These are phyloP conservation scores for Triplophysa bombifrons DNA, from an alignment of 2,797 vertebrate genomes.

Conservation along the genomic window DNA sequence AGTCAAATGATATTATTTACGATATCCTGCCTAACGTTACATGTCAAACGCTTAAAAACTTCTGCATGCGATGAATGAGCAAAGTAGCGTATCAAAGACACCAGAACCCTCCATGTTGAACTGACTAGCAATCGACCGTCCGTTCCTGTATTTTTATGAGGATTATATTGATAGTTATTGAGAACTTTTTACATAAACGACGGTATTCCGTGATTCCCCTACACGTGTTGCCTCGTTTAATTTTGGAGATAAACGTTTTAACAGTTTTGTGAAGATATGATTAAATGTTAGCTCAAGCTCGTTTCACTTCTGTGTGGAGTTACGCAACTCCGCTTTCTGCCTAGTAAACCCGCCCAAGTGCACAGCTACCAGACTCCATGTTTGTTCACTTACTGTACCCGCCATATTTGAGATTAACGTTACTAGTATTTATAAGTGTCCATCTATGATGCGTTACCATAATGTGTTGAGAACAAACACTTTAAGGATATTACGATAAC, in stretches of 20 bases:
- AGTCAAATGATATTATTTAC: not conserved
- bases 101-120: not conserved
- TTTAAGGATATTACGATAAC: not conserved
- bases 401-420: conserved; percentile 11
- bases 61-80: not conserved
- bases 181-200: not conserved
- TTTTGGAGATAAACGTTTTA: not conserved
- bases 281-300: not conserved
- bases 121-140: not conserved
- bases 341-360: conserved; percentile 38
- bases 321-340: conserved; percentile 44
- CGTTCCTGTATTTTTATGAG: not conserved
- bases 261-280: not conserved
- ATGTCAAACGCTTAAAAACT: not conserved
- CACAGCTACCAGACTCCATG: conserved; percentile 70
- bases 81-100: not conserved
- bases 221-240: not conserved
- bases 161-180: not conserved
- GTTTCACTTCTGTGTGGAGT: conserved; percentile 4
- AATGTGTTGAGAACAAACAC: not conserved
- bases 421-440: not conserved
- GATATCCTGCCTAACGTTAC: not conserved
- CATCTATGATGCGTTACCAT: too few species aligned
- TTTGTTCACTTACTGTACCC: conserved; percentile 64
- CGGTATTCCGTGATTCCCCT: not conserved